phyloP scores from a whole-genome alignment of 1,140 invertebrate species.

The Formica exsecta region DNA sequence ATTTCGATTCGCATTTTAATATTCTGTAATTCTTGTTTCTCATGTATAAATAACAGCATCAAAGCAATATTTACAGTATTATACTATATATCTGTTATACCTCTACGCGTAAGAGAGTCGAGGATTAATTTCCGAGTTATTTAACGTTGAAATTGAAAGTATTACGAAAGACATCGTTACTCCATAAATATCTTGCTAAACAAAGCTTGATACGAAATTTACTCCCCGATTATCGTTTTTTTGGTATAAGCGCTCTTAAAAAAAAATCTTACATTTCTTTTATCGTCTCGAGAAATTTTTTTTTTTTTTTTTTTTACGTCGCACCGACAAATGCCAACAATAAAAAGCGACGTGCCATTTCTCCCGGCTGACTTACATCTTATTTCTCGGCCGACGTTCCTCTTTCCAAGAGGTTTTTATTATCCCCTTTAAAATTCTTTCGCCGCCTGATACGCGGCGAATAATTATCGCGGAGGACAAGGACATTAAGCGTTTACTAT shows the following conservation, averaged over 20 bases:
- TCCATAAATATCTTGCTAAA: neutral
- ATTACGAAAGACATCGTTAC: neutral
- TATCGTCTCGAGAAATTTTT: neutral
- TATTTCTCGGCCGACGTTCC: constrained; percentile 23
- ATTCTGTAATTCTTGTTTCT: constrained; percentile 18
- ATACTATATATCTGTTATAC: no score
- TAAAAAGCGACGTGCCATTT: constrained; percentile 56
- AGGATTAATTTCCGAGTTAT: neutral
- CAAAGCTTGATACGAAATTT: constrained; percentile 20
- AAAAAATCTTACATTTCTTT: constrained; percentile 24
- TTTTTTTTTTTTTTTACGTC: constrained; percentile 36
- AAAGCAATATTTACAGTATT: neutral
- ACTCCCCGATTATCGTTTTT: neutral
- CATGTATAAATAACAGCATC: constrained; percentile 8
- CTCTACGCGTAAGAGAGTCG: neutral
- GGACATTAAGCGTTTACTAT: constrained; percentile 47
- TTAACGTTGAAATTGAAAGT: neutral
- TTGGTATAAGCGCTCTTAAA: neutral
- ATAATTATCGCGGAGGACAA: constrained; percentile 41
- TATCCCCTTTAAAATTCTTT: constrained; percentile 52
- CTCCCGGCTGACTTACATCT: constrained; percentile 39
- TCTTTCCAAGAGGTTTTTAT: constrained; percentile 35
- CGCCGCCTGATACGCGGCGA: constrained; percentile 47
- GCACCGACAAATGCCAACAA: constrained; percentile 33
- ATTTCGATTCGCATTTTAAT: constrained; percentile 36